Base-by-base conservation (phyloP, 2,797 vertebrate genomes). In the Trichosurus vulpecula region DNA sequence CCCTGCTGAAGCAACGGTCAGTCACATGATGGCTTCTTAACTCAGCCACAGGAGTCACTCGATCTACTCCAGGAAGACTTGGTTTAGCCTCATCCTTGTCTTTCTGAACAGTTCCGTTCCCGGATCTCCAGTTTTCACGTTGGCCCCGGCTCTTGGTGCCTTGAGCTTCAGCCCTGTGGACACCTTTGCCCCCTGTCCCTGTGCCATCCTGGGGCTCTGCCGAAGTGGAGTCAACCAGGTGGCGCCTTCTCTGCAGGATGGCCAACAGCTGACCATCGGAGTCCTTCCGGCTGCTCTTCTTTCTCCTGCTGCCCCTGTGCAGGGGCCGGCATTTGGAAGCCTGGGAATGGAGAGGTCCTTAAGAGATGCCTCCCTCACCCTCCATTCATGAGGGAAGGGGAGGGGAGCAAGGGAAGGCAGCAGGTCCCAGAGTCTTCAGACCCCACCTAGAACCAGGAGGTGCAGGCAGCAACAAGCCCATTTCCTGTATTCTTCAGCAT, bases 231-330 rank as follows among this genome's bases (percentile, higher is more conserved):
- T 98, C 99, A 31, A 99, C 98, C 0, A 94, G 98, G 57, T 93
- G 97, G 51, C 99, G 99, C 87, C 99, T 98, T 66, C 98, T 99
- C 97, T 98, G 99, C 81, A 99, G 98, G 56, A 99, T 98, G 93
- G 96, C 90, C 95, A 98, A 98, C 52, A 99, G 98, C 98, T 99
- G 99, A 0, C 91, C 74, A 30, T 99, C 98, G 0, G 95, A 97
- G 0, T 98, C 95, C 9, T 98, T 98, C 29, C 96, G 96, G 92
- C 98, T 98, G 6, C 95, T 53, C 30, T 11, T 52, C 12, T n/a
- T 54, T 52, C 61, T 52, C 11, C 52, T 3, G 90, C 90, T 87
- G 41, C 41, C 30, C 52, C 90, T 90, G 51, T 22, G n/a, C 25
- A 90, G 90, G 51, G 90, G 90, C 30, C 52, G 29, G 51, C 12